phyloP scores from a whole-genome alignment of 2,113 vertebrate genomes.

The Camelus dromedarius region DNA sequence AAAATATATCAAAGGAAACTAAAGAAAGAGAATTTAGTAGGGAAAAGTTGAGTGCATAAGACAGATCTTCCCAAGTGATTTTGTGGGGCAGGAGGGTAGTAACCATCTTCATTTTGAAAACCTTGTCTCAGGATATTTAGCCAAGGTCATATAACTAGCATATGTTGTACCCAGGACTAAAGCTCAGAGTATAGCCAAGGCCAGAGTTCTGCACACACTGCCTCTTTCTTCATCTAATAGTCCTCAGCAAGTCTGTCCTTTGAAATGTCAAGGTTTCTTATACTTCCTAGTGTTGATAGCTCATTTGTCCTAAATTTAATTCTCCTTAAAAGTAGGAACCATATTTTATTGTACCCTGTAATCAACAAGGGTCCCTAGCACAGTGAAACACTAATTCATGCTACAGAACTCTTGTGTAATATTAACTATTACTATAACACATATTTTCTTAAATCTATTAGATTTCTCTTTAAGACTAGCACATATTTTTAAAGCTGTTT shows the following conservation, averaged over 20 bases:
- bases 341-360: background rate
- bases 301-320: constrained; percentile 12
- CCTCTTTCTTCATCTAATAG: background rate
- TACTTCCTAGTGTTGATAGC: background rate
- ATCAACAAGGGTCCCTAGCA: background rate
- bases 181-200: background rate
- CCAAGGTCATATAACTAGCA: background rate
- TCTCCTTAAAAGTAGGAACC: background rate
- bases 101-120: constrained; percentile 22
- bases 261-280: background rate
- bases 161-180: background rate
- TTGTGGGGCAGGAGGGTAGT: background rate
- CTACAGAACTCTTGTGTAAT: background rate
- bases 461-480: background rate
- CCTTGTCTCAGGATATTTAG: background rate
- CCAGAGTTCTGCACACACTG: background rate
- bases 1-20: background rate
- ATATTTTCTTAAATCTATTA: background rate
- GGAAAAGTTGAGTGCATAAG: background rate
- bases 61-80: background rate
- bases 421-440: background rate
- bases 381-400: background rate
- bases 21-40: background rate
- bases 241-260: background rate
- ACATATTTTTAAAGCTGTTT: constrained; percentile 24